A percentile compares a stretch with the other conserved stretches of the same genome.
Conservation (phyloP, 2,797 vertebrate species). For the Anniella stebbinsi region DNA sequence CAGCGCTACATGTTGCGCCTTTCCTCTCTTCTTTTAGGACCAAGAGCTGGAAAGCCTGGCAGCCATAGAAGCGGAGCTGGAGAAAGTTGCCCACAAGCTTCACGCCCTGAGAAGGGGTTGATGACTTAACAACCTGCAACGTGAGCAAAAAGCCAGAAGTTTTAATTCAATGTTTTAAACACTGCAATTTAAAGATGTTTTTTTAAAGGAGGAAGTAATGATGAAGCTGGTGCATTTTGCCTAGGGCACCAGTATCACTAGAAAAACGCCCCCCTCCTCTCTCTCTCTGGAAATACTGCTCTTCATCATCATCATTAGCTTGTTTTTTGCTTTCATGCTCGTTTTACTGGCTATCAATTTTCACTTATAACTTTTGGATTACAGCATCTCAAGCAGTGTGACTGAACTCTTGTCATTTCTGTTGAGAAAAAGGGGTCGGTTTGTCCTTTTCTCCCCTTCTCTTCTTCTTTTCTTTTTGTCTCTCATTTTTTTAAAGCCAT, state of each 20-base stretch:
- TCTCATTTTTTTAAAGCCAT: constrained; percentile 37
- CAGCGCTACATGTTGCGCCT: not conserved
- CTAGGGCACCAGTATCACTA: constrained; percentile 53
- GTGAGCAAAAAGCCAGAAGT: not conserved
- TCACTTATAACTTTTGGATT: not conserved
- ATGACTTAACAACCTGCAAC: accelerated
- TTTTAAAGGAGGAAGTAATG: constrained; percentile 36
- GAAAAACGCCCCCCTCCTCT: constrained; percentile 48
- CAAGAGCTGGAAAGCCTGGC: constrained; percentile 93
- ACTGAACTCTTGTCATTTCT: constrained; percentile 53
- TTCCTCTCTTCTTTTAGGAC: constrained; percentile 73
- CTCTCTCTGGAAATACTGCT: constrained; percentile 31
- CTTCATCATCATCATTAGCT: constrained; percentile 17
- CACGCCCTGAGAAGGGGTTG: constrained; percentile 86
- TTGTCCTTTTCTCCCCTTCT: not conserved
- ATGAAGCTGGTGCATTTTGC: constrained; percentile 52
- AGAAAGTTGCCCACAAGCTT: constrained; percentile 91
- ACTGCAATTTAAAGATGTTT: not conserved
- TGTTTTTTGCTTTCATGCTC: constrained; percentile 46
- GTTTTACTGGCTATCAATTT: constrained; percentile 23
- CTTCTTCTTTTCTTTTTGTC: constrained; percentile 50
- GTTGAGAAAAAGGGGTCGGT: constrained; percentile 31
- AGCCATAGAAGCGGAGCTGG: constrained; percentile 93
- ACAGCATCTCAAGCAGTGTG: not conserved
- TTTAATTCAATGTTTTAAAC: constrained; percentile 38